A percentile compares a stretch with the other conserved stretches of the same genome.
These are phyloP conservation scores for Orthonychiurus folsomi DNA, from an alignment of 2,888 invertebrate genomes.

Conservation along the genomic window DNA sequence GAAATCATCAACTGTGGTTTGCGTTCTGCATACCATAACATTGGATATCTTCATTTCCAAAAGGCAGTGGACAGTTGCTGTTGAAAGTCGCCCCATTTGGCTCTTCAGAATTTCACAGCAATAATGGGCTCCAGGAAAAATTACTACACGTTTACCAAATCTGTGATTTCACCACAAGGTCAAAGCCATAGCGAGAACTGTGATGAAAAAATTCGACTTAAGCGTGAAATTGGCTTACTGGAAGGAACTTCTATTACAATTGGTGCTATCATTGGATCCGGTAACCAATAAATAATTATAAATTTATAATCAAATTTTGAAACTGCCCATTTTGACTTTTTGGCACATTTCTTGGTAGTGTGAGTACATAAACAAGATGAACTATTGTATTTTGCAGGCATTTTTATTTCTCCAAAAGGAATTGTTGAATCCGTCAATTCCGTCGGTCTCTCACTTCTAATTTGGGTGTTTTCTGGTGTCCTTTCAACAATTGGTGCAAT, in stretches of 20 bases:
- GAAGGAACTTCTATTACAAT: constrained; percentile 89
- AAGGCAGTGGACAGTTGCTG: too few species aligned
- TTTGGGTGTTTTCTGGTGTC: constrained; percentile 32
- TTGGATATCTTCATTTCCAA: too few species aligned
- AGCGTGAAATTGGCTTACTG: constrained; percentile 76
- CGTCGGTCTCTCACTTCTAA: constrained; percentile 29
- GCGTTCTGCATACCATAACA: too few species aligned
- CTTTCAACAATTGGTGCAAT: constrained; percentile 31
- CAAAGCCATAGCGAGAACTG: background rate
- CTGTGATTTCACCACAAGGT: too few species aligned
- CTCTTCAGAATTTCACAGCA: too few species aligned
- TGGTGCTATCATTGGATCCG: constrained; percentile 32
- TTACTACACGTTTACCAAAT: too few species aligned
- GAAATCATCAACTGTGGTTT: too few species aligned
- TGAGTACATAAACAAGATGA: background rate
- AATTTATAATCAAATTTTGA: background rate
- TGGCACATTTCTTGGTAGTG: background rate
- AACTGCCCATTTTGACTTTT: background rate
- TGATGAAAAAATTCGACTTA: constrained; percentile 61
- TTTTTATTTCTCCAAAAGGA: constrained; percentile 38
- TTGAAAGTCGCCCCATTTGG: too few species aligned
- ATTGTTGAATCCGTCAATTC: constrained; percentile 30
- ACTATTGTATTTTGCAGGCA: constrained; percentile 20
- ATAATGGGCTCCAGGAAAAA: too few species aligned
- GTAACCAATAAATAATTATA: constrained; percentile 16